Base-by-base conservation (phyloP, 2,113 vertebrate species). In the Poeciliopsis turrubarensis region DNA sequence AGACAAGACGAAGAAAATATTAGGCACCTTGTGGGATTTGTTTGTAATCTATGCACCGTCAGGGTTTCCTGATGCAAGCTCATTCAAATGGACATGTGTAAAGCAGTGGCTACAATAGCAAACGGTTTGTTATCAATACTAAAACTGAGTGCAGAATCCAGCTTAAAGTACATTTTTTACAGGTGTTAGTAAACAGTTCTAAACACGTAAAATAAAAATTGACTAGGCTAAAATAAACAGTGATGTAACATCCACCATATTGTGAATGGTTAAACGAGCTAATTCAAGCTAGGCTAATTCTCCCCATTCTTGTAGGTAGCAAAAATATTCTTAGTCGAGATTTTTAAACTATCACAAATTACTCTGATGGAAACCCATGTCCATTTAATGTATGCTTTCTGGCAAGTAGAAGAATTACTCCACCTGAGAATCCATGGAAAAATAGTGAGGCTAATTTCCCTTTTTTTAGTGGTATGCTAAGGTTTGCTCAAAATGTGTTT, bases 41-140 rank as follows among this genome's bases (percentile, higher is more conserved):
- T 47, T 10, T 25, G 27, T 19, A 41, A 67, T 61, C 54, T 10
- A 9, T 68, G 26, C 8, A 60, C 27, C 25, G 32, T 41, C 65
- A 19, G 61, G 19, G 29, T 47, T 31, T 73, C 2, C 19, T 31
- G 26, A 39, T 25, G 39, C 62, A 47, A 17, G 44, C 17, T 67
- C 61, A 70, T 26, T 15, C 37, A 60, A 61, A 32, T n/a, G 41
- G 73, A 41, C 31, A 47, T 60, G 31, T 73, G 60, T 39, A 13
- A 79, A 71, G 14, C 26, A 25, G 67, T 12, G 66, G 65, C 26
- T 67, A 19, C 34, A 65, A 26, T 5, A 27, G 41, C 26, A 26
- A 15, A 26, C 2, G 26, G 65, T 17, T 67, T 69, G 26, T 67
- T 34, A n/a, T 47, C 5, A 32, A 10, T 13, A 37, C 64, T 4